phyloP scores from a whole-genome alignment of 2,797 vertebrate species.

The Lacerta agilis region DNA sequence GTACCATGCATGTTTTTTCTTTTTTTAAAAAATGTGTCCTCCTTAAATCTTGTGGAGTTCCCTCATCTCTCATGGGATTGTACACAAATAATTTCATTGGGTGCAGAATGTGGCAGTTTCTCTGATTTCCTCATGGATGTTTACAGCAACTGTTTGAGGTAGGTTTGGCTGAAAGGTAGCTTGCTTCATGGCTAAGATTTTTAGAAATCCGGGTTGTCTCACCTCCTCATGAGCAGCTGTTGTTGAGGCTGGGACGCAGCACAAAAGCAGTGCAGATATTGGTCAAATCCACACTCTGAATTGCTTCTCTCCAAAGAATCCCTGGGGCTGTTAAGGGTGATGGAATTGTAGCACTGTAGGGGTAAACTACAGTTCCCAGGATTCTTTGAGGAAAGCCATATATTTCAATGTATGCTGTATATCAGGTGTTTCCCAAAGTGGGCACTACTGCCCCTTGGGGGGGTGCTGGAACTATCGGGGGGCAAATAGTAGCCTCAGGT shows the following conservation, averaged over 20 bases:
- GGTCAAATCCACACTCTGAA: too few species aligned
- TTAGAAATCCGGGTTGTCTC: not conserved
- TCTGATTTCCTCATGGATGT: not conserved
- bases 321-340: too few species aligned
- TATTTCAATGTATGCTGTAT: too few species aligned
- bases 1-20: conserved; percentile 44
- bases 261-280: not conserved
- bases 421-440: too few species aligned
- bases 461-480: too few species aligned
- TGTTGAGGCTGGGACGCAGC: not conserved
- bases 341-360: too few species aligned
- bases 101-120: not conserved
- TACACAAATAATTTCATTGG: not conserved
- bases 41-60: conserved; percentile 10
- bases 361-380: too few species aligned
- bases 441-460: too few species aligned
- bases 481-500: too few species aligned
- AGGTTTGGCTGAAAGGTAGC: too few species aligned
- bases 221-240: not conserved
- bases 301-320: too few species aligned
- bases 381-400: too few species aligned
- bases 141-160: not conserved
- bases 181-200: not conserved
- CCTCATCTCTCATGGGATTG: not conserved
- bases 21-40: not conserved